Percentiles rank a stretch among this genome's conserved stretches.
phyloP scores from a whole-genome alignment of 2,888 invertebrate genomes.

The Drosophila borealis region DNA sequence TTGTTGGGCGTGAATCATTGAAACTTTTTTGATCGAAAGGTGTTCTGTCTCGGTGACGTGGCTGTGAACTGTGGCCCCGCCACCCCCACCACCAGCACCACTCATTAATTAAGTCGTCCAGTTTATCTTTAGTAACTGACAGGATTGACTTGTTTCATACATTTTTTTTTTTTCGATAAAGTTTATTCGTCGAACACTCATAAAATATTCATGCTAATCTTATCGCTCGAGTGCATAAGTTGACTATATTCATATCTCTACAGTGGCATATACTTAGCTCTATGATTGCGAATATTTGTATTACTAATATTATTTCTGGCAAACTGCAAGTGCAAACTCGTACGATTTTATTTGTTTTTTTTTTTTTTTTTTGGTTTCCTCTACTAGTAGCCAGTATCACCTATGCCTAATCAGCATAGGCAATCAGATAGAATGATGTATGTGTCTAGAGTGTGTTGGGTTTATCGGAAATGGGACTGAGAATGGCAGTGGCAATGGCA shows the following conservation, averaged over 20 bases:
- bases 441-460: conserved; percentile 16
- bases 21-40: conserved; percentile 3
- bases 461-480: conserved; percentile 9
- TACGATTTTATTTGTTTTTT: conserved; percentile 1
- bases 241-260: conserved; percentile 39
- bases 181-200: conserved; percentile 29
- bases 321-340: conserved; percentile 56
- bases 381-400: not conserved
- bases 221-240: conserved; percentile 56
- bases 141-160: conserved; percentile 24
- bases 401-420: conserved; percentile 22
- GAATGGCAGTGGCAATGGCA: conserved; percentile 2
- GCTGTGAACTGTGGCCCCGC: conserved; percentile 5
- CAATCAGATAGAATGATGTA: conserved; percentile 35
- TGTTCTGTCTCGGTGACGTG: conserved; percentile 19
- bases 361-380: not conserved
- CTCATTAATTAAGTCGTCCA: conserved; percentile 35
- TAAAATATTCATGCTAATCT: conserved; percentile 56
- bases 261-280: conserved; percentile 18
- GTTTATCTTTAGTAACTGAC: conserved; percentile 18
- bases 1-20: conserved; percentile 33
- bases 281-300: conserved; percentile 34
- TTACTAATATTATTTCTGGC: conserved; percentile 33
- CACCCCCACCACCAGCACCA: not conserved
- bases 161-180: conserved; percentile 3